Evolutionary conservation across 2,113 vertebrate genomes (phyloP).

Genomic region (Excalfactoria chinensis): DNA sequence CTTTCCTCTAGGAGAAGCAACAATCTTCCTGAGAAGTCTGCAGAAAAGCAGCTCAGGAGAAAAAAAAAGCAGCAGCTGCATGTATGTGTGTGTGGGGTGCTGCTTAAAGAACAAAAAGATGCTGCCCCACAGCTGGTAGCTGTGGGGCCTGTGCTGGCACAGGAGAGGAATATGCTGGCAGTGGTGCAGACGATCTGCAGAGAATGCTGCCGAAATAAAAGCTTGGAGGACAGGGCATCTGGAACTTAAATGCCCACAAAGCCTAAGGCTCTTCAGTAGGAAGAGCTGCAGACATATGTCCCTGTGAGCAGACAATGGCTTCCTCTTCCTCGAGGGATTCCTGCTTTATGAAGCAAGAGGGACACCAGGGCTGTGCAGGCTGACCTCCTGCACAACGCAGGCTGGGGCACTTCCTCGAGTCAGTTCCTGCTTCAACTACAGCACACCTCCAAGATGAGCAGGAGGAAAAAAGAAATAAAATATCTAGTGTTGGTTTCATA

Average conservation of each 20-base stretch:
- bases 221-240: background rate
- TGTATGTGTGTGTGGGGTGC: rapidly evolving
- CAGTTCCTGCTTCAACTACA: background rate
- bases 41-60: background rate
- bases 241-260: background rate
- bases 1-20: background rate
- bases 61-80: background rate
- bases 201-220: background rate
- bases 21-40: background rate
- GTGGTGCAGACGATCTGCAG: background rate
- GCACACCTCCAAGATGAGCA: background rate
- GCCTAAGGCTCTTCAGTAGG: background rate
- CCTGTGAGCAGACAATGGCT: background rate
- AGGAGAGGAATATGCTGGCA: background rate
- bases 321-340: background rate
- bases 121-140: background rate
- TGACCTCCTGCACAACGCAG: background rate
- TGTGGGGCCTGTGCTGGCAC: background rate
- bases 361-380: background rate
- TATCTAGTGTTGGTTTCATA: background rate
- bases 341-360: rapidly evolving
- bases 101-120: background rate
- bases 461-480: too few species aligned
- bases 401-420: background rate
- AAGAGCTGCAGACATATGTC: background rate